Conservation (phyloP, 2,113 vertebrate species). For the Varanus komodoensis region DNA sequence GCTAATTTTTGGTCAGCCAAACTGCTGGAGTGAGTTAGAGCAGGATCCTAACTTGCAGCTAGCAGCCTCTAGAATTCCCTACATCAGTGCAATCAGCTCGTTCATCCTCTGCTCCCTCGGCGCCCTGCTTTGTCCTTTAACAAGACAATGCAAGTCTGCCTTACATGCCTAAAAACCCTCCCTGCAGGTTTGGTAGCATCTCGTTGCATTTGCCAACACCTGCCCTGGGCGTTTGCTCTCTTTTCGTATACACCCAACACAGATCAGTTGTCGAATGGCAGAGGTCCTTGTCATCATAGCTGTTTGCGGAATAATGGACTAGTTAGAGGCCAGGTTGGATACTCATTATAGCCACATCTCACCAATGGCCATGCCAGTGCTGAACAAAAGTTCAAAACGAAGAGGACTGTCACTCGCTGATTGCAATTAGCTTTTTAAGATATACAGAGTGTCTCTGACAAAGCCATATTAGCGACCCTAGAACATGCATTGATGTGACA, state of each 20-base stretch:
- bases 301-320: background rate
- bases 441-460: background rate
- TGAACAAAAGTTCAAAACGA: conserved; percentile 53
- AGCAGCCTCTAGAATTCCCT: no score
- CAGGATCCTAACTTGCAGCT: no score
- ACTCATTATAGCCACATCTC: background rate
- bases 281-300: background rate
- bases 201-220: no score
- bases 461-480: conserved; percentile 13
- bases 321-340: conserved; percentile 5
- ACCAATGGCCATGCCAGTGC: conserved; percentile 18
- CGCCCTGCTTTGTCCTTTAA: no score
- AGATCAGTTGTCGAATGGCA: background rate
- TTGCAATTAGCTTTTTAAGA: conserved; percentile 36
- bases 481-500: conserved; percentile 40
- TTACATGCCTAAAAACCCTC: no score
- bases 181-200: no score
- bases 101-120: no score
- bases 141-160: no score
- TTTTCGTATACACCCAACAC: background rate
- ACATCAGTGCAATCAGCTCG: no score
- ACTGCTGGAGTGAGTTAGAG: no score
- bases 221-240: background rate
- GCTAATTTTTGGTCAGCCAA: no score
- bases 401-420: background rate